Conservation (phyloP, 2,797 vertebrate genomes). For the Chelonia mydas region DNA sequence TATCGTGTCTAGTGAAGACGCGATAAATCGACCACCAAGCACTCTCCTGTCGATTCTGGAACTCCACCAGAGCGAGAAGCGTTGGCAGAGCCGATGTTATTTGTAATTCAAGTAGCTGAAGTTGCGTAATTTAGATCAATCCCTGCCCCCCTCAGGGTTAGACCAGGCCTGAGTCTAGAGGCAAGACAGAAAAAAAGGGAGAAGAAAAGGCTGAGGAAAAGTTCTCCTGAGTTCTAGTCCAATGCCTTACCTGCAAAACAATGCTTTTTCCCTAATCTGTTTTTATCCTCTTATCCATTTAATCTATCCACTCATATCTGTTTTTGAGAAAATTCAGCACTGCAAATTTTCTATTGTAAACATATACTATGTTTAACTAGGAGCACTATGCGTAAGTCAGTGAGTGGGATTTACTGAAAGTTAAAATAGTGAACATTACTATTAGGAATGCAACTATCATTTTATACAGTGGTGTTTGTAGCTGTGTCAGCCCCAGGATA, state of each 20-base stretch:
- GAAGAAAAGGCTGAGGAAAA: neutral
- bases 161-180: too few species aligned
- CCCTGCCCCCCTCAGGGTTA: too few species aligned
- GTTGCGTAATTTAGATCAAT: too few species aligned
- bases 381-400: neutral
- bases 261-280: conserved; percentile 42
- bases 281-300: conserved; percentile 60
- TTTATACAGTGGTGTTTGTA: neutral
- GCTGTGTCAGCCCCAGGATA: too few species aligned
- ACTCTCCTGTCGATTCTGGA: too few species aligned
- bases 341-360: conserved; percentile 27
- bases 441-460: neutral
- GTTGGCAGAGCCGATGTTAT: too few species aligned
- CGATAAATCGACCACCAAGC: too few species aligned
- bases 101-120: too few species aligned
- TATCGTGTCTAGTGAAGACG: too few species aligned
- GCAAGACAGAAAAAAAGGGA: neutral
- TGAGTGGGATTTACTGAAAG: neutral
- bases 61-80: too few species aligned
- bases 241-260: neutral
- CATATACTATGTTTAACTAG: conserved; percentile 50
- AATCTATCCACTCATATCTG: conserved; percentile 39
- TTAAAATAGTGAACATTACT: conserved; percentile 24
- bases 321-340: conserved; percentile 13
- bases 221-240: neutral